These are phyloP conservation scores for Cephus cinctus DNA, from an alignment of 1,140 invertebrate genomes.

Conservation along the genomic window DNA sequence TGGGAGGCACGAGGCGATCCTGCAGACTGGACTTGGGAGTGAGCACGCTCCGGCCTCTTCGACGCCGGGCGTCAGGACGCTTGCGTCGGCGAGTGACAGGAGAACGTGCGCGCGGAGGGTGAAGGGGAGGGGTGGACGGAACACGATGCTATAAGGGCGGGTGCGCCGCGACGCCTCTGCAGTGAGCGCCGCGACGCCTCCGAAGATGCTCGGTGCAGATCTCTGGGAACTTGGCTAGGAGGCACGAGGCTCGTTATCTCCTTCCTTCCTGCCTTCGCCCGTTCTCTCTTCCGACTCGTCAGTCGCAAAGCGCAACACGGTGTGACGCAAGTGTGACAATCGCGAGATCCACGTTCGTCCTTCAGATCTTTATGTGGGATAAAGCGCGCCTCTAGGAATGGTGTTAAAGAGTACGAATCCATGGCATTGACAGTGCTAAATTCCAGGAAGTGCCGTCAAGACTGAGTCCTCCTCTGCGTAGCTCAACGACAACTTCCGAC, in stretches of 20 bases:
- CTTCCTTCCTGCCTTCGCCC: not conserved
- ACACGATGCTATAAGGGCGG: constrained; percentile 53
- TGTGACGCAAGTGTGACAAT: not conserved
- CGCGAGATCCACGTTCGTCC: not conserved
- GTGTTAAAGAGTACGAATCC: too few relatives aligned
- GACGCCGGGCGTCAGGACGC: constrained; percentile 17
- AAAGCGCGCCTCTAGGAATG: too few relatives aligned
- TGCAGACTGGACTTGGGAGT: constrained; percentile 22
- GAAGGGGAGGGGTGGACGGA: constrained; percentile 27
- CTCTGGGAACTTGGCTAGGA: not conserved
- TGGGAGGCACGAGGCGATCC: constrained; percentile 10
- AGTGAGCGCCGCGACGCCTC: constrained; percentile 52
- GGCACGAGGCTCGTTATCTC: not conserved
- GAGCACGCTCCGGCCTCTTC: constrained; percentile 24
- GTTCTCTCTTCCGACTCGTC: not conserved
- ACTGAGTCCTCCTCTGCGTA: too few relatives aligned
- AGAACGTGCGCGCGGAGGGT: constrained; percentile 4
- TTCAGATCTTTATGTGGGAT: not conserved
- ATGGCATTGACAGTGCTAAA: too few relatives aligned
- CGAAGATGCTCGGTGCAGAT: not conserved
- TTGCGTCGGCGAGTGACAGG: constrained; percentile 27
- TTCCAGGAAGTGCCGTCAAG: too few relatives aligned
- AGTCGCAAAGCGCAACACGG: not conserved
- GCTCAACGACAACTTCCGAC: too few relatives aligned
- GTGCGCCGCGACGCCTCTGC: constrained; percentile 50